Percentiles rank a stretch among this genome's conserved stretches.
Evolutionary conservation across 2,797 vertebrate species (phyloP).

Genomic region (Heliangelus exortis): DNA sequence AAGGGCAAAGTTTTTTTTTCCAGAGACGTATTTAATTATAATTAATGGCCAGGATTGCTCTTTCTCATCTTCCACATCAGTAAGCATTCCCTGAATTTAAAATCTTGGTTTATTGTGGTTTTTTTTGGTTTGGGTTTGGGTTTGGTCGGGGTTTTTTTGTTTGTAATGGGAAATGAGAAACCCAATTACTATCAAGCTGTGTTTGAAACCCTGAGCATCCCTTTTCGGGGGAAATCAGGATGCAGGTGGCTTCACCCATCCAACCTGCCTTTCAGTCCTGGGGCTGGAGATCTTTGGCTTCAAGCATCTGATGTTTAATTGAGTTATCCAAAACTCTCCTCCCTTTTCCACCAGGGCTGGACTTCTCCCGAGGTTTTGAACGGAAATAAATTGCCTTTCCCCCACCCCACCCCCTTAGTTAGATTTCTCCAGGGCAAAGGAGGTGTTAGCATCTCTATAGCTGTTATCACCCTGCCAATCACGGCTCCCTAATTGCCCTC

Average conservation of each 20-base stretch:
- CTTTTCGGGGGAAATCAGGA: not conserved
- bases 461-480: constrained; percentile 2
- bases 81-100: constrained; percentile 21
- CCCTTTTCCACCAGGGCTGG: not conserved
- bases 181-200: not conserved
- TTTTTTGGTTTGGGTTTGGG: too few species aligned
- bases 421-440: constrained; percentile 27
- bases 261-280: accelerated
- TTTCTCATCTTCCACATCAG: not conserved
- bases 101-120: not conserved
- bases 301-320: not conserved
- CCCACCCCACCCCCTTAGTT: not conserved
- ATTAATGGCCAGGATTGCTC: not conserved
- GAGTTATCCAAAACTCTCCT: constrained; percentile 13
- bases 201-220: not conserved
- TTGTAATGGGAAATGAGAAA: not conserved
- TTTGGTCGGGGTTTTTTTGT: not conserved
- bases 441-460: constrained; percentile 46
- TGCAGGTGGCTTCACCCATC: not conserved
- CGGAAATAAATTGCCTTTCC: constrained; percentile 40
- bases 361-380: not conserved
- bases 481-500: constrained; percentile 7
- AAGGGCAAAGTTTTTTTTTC: not conserved
- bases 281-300: not conserved
- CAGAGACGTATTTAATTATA: constrained; percentile 35